phyloP scores from a whole-genome alignment of 2,797 vertebrate genomes.

The Oreortyx pictus region DNA sequence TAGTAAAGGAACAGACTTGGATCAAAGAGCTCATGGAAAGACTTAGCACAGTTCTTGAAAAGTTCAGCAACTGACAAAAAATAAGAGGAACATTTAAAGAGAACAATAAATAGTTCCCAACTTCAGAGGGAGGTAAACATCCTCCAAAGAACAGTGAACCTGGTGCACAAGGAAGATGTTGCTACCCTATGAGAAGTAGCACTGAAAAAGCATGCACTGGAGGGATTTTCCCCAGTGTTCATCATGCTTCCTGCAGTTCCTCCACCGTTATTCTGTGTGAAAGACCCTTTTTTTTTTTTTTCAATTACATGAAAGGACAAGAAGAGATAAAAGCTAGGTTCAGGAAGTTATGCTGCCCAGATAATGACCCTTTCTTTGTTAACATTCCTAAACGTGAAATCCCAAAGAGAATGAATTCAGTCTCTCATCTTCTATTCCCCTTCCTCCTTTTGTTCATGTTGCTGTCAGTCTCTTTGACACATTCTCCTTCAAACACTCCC shows the following conservation, averaged over 20 bases:
- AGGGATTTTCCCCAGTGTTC: constrained; percentile 24
- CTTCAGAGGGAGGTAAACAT: not conserved
- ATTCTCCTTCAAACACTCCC: constrained; percentile 70
- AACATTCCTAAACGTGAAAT: constrained; percentile 58
- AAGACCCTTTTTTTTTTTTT: not conserved
- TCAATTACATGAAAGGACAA: constrained; percentile 58
- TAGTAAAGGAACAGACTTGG: not conserved
- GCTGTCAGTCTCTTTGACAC: constrained; percentile 65
- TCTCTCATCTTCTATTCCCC: constrained; percentile 57
- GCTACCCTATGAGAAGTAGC: not conserved
- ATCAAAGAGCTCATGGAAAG: not conserved
- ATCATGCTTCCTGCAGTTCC: constrained; percentile 5
- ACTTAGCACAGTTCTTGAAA: not conserved
- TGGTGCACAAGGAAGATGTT: not conserved
- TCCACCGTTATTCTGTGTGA: constrained; percentile 37
- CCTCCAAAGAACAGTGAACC: not conserved
- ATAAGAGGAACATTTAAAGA: not conserved
- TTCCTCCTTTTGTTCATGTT: constrained; percentile 65
- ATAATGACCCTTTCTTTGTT: constrained; percentile 65
- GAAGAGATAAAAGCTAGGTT: constrained; percentile 69
- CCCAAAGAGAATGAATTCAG: constrained; percentile 60
- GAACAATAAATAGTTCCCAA: not conserved
- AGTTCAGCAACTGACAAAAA: not conserved
- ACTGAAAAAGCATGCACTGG: not conserved
- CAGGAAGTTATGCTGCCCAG: constrained; percentile 57